Evolutionary conservation across 2,797 vertebrate species (phyloP).

Genomic region (Sebastiscus albofasciatus): DNA sequence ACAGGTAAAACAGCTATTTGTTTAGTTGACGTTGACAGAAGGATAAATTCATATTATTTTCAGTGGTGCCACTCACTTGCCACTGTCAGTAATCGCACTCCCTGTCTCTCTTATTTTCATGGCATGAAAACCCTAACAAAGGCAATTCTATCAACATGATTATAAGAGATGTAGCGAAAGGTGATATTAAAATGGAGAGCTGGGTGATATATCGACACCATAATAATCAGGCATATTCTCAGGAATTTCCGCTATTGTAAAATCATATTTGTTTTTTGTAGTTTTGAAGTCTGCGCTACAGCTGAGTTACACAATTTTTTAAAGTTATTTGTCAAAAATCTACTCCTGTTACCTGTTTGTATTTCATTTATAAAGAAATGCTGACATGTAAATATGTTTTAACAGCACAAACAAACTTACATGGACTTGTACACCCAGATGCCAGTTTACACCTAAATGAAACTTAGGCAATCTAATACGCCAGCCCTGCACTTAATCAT

Average conservation of each 20-base stretch:
- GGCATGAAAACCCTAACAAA: background rate
- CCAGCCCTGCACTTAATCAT: background rate
- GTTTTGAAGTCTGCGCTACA: background rate
- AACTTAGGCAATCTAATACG: background rate
- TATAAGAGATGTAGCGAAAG: background rate
- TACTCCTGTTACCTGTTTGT: background rate
- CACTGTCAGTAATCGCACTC: too few species aligned
- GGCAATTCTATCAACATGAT: background rate
- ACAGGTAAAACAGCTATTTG: background rate
- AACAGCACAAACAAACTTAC: background rate
- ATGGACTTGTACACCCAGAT: background rate
- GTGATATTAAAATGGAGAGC: background rate
- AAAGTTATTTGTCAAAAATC: background rate
- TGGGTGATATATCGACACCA: background rate
- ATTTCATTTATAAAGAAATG: background rate
- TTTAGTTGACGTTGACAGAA: background rate
- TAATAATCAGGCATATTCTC: background rate
- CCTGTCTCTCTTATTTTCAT: background rate
- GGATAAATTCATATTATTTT: background rate
- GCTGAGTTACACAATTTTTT: background rate
- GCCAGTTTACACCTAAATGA: background rate
- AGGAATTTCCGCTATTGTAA: background rate
- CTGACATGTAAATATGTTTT: background rate
- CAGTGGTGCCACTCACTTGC: too few species aligned
- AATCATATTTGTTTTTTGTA: background rate